Conservation (phyloP, 2,888 invertebrate genomes). For the Melipona bicolor region DNA sequence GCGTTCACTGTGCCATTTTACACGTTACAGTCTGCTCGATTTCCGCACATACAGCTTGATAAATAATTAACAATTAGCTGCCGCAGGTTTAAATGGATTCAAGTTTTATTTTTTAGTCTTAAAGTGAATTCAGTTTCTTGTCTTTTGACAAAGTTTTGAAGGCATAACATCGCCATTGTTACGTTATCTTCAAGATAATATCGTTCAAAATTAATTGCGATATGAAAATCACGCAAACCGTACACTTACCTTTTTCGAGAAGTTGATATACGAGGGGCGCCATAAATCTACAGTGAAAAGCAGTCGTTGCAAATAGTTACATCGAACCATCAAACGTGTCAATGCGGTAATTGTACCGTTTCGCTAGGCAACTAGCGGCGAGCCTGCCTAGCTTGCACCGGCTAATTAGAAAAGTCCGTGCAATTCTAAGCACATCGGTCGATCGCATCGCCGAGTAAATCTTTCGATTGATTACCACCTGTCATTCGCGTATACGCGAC, state of each 20-base stretch:
- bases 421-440: slow-evolving; percentile 33
- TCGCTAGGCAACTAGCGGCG: background rate
- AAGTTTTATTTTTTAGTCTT: no score
- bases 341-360: slow-evolving; percentile 32
- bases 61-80: slow-evolving; percentile 4
- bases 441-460: slow-evolving; percentile 75
- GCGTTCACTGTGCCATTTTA: slow-evolving; percentile 31
- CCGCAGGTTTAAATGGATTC: background rate
- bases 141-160: background rate
- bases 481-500: slow-evolving; percentile 59
- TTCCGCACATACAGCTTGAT: background rate
- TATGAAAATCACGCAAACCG: no score
- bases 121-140: no score
- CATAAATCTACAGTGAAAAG: slow-evolving; percentile 18
- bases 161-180: background rate
- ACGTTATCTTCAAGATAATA: background rate
- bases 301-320: slow-evolving; percentile 26
- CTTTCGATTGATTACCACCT: slow-evolving; percentile 79
- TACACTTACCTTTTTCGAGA: no score
- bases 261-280: background rate
- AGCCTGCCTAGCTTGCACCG: slow-evolving; percentile 4
- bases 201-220: background rate
- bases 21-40: slow-evolving; percentile 14
- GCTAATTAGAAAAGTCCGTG: slow-evolving; percentile 56
- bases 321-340: background rate